phyloP scores from a whole-genome alignment of 1,140 invertebrate genomes.

The Drepana arcuata region DNA sequence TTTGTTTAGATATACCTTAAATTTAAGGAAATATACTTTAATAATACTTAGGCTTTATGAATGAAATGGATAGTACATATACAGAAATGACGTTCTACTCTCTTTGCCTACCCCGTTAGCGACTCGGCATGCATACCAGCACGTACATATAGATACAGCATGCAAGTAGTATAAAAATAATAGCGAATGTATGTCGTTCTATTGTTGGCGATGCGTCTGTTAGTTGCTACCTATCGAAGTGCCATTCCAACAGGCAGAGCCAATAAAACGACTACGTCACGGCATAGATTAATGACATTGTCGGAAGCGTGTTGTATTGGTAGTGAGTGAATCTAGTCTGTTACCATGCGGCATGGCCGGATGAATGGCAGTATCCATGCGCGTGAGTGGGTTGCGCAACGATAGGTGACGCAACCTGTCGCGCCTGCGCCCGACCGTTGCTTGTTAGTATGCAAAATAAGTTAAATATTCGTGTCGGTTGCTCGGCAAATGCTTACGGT shows the following conservation, averaged over 20 bases:
- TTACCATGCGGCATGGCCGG: conserved; percentile 46
- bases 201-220: too few relatives aligned
- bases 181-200: too few relatives aligned
- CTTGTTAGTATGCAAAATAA: conserved; percentile 43
- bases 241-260: background rate
- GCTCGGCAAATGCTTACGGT: conserved; percentile 41
- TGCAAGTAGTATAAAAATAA: too few relatives aligned
- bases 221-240: too few relatives aligned
- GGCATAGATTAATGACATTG: conserved; percentile 16
- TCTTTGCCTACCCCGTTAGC: too few relatives aligned
- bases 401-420: conserved; percentile 48
- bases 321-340: conserved; percentile 35
- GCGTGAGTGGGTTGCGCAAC: conserved; percentile 54
- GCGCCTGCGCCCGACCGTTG: conserved; percentile 43
- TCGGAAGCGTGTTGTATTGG: conserved; percentile 37
- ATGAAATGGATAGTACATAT: too few relatives aligned
- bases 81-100: too few relatives aligned
- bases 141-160: too few relatives aligned
- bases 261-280: conserved; percentile 19
- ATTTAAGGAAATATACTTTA: too few relatives aligned
- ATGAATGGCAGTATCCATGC: conserved; percentile 47
- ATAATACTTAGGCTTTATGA: too few relatives aligned
- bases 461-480: conserved; percentile 45
- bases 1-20: too few relatives aligned
- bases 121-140: too few relatives aligned